phyloP scores from a whole-genome alignment of 2,888 invertebrate species.

The Lissonota sp. region DNA sequence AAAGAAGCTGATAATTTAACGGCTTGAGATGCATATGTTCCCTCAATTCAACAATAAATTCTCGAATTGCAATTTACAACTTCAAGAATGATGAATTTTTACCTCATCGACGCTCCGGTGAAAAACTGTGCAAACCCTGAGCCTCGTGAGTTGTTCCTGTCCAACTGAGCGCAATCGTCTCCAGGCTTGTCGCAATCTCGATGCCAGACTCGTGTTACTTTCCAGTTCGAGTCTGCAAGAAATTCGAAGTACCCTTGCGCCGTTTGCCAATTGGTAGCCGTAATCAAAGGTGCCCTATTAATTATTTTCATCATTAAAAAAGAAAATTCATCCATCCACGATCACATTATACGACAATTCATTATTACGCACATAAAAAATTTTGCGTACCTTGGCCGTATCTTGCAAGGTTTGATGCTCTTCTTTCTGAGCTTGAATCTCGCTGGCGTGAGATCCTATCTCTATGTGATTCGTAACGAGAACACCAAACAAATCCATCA shows the following conservation, averaged over 20 bases:
- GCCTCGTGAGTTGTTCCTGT: conserved; percentile 90
- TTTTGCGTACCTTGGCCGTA: conserved; percentile 88
- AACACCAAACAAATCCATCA: conserved; percentile 90
- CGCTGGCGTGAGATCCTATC: conserved; percentile 89
- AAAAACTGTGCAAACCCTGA: conserved; percentile 91
- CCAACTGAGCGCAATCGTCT: conserved; percentile 88
- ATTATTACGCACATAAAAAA: conserved; percentile 19
- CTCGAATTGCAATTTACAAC: not conserved
- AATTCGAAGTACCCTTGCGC: conserved; percentile 89
- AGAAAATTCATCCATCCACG: not conserved
- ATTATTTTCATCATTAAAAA: not conserved
- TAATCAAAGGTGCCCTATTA: conserved; percentile 92
- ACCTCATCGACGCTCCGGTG: conserved; percentile 86
- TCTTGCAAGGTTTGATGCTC: conserved; percentile 91
- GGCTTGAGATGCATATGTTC: too few relatives aligned
- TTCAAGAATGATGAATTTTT: conserved; percentile 24
- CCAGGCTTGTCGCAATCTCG: conserved; percentile 88
- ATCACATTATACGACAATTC: conserved; percentile 25
- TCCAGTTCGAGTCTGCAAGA: conserved; percentile 88
- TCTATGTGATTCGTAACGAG: conserved; percentile 89
- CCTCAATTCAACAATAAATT: too few relatives aligned
- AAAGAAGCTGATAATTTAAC: too few relatives aligned
- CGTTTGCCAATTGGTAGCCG: conserved; percentile 91
- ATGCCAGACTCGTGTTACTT: conserved; percentile 85
- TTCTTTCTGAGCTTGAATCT: conserved; percentile 90